Base-by-base conservation (phyloP, 1,140 invertebrate genomes). In the Parapsyche elsis region DNA sequence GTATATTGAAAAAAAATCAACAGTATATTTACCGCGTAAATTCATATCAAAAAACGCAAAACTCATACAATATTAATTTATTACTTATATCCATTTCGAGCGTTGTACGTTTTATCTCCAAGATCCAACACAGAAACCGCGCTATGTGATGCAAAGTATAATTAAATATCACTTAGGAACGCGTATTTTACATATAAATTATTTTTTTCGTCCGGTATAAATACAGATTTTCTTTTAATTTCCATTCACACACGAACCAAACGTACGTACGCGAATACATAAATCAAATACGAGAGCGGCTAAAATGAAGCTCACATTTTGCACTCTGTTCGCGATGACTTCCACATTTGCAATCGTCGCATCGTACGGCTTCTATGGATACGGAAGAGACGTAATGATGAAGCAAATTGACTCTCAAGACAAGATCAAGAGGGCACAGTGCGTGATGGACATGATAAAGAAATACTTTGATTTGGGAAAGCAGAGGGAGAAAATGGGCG, bases 381-480 rank as follows among this genome's bases (percentile, higher is more conserved):
- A 38, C 64, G 64, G 64, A 2, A 67, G 24, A 67, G 64, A 30
- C 9, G 5, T 67, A 0, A 24, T 67, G 9, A 4, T 23, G 9
- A 30, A 67, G 26, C 23, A 26, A 14, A 7, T 67, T 19, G 53
- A 57, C 16, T n/a, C 10, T 16, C 23, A 19, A 64, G 53, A 19
- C 10, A 19, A 44, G 0, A 7, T 44, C 10, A 59, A 45, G 44
- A 16, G 26, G 12, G 75, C 75, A 24, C n/a, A 57, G 16, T 77
- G 75, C 23, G 49, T 77, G 14, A 44, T 77, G 38, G 21, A 77
- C 7, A 64, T 77, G 59, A 59, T 77, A 9, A n/a, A 21, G 10
- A 77, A 44, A 19, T 77, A 77, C 44, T 77, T 77, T 44, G 26
- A 4, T 0, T 19, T 26, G 1, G 30, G 30, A 21, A 57, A 44